phyloP scores from a whole-genome alignment of 2,797 vertebrate genomes.

The Mus minutoides region DNA sequence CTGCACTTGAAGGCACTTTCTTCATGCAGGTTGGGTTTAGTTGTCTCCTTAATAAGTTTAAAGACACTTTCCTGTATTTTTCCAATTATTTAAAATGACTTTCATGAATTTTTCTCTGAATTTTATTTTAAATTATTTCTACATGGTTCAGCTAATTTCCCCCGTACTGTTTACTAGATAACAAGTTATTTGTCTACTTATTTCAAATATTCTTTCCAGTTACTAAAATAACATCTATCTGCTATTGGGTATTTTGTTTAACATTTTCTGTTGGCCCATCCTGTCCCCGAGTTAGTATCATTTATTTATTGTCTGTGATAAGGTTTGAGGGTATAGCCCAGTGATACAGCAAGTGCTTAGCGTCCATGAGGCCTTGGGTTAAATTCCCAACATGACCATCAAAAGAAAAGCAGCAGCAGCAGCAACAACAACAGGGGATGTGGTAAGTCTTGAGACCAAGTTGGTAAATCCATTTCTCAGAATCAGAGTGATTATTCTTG shows the following conservation, averaged over 20 bases:
- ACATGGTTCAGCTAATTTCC: background rate
- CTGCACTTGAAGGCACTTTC: background rate
- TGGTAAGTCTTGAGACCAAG: background rate
- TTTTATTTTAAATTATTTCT: background rate
- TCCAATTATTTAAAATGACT: background rate
- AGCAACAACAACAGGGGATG: background rate
- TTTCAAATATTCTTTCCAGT: background rate
- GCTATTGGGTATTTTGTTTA: background rate
- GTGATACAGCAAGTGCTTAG: background rate
- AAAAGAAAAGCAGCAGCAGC: background rate
- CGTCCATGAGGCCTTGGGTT: background rate
- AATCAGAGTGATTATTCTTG: background rate
- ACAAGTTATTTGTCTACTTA: background rate
- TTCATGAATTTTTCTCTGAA: background rate
- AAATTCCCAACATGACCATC: background rate
- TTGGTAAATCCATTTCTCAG: background rate
- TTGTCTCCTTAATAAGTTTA: background rate
- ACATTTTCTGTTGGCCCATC: background rate
- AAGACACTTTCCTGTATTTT: background rate
- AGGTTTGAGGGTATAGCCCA: background rate
- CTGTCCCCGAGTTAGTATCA: background rate
- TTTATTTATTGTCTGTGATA: background rate
- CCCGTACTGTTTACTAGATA: background rate
- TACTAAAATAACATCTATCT: background rate
- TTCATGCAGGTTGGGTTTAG: background rate